These are phyloP conservation scores for Phyllotreta striolata DNA, from an alignment of 2,888 invertebrate species.

Conservation along the genomic window DNA sequence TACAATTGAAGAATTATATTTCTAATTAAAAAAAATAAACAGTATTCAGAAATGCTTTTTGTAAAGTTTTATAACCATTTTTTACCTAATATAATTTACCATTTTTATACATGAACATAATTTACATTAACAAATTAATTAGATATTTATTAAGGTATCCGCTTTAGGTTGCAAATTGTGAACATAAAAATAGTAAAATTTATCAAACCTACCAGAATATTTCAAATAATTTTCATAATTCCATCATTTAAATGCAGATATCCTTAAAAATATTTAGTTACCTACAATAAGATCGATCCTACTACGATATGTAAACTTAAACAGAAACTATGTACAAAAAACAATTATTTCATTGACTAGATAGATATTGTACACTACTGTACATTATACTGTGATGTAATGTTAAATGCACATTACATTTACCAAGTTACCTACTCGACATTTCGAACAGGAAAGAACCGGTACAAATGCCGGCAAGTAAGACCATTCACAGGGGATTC, in stretches of 20 bases:
- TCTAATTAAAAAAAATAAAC: too few species aligned
- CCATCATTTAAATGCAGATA: background rate
- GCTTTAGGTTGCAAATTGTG: background rate
- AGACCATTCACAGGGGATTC: background rate
- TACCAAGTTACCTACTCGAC: background rate
- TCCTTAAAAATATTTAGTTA: conserved; percentile 7
- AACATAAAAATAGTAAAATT: background rate
- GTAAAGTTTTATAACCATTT: background rate
- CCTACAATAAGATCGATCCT: conserved; percentile 5
- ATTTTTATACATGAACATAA: conserved; percentile 14
- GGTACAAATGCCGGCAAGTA: background rate
- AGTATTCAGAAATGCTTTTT: too few species aligned
- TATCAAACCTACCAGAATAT: background rate
- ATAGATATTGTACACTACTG: conserved; percentile 5
- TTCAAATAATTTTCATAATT: too few species aligned
- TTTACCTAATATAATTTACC: too few species aligned
- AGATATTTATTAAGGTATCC: background rate
- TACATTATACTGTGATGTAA: background rate
- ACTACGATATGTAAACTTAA: conserved; percentile 5
- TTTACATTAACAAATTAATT: conserved; percentile 21
- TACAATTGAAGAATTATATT: too few species aligned
- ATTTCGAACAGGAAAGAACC: background rate
- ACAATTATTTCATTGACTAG: conserved; percentile 23
- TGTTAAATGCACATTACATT: background rate
- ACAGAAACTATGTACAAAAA: conserved; percentile 32